Base-by-base conservation (phyloP, 2,797 vertebrate genomes). In the Picus viridis region DNA sequence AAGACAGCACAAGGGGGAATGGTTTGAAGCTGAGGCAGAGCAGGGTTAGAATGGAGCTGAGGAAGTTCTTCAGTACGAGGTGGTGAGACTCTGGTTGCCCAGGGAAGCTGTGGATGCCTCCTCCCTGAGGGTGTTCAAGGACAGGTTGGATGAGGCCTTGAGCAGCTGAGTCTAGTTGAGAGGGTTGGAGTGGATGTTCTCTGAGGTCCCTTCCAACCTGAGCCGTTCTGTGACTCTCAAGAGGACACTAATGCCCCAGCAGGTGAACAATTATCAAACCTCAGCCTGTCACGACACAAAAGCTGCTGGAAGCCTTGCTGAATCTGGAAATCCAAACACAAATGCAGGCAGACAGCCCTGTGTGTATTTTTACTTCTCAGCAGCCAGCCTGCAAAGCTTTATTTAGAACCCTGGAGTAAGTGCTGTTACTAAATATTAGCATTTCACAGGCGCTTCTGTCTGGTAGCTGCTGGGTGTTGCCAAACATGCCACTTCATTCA, bases 241-340 rank as follows among this genome's bases (percentile, higher is more conserved):
- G 77, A 32, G 29, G 2, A 15, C 64, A 26, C 68, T 10, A 9
- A 76, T 79, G 74, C 80, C 95, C 93, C 90, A 75, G 74, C 83
- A 90, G 88, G 92, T 47, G 59, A 76, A 39, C 4, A 16, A 23
- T n/a, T 39, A 36, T 2, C 86, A 27, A 72, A 34, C 9, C 53
- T 10, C 0, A 2, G 13, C 10, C 10, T 8, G 26, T 1, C 23
- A 3, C 14, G n/a, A 47, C 62, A 22, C 9, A 67, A 47, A 70
- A 71, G 41, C 30, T 5, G 18, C 7, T 0, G n/a, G n/a, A 51
- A 81, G n/a, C 22, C 27, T 32, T 7, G 39, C 56, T 57, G 1
- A 13, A 8, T 45, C 74, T 47, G 67, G n/a, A 27, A 75, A 27
- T 9, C 23, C 32, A 59, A 53, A 6, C 1, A 7, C 0, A 22